phyloP scores from a whole-genome alignment of 2,797 vertebrate species.

The Epinephelus malabaricus region DNA sequence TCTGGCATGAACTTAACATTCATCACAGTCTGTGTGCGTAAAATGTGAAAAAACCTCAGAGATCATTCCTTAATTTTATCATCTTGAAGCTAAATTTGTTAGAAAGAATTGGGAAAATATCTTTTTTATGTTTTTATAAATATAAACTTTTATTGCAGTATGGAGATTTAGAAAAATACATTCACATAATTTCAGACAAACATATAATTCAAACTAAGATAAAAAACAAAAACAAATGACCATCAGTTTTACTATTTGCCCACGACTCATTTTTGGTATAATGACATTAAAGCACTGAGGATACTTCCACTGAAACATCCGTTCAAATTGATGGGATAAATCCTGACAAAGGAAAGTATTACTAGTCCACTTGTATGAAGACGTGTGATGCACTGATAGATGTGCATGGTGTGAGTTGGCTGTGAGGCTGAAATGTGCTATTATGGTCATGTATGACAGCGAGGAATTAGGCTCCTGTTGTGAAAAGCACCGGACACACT shows the following conservation, averaged over 20 bases:
- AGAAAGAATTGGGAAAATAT: constrained; percentile 49
- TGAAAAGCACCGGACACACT: constrained; percentile 66
- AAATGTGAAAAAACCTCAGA: constrained; percentile 30
- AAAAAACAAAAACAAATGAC: constrained; percentile 64
- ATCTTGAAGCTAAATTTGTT: constrained; percentile 2
- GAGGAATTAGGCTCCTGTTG: constrained; percentile 64
- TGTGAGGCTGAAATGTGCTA: constrained; percentile 69
- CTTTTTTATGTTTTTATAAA: constrained; percentile 91
- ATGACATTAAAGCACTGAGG: constrained; percentile 90
- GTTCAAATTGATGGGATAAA: constrained; percentile 61
- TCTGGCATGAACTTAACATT: constrained; percentile 58
- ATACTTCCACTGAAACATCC: constrained; percentile 79
- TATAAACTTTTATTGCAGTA: constrained; percentile 99
- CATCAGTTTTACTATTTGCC: constrained; percentile 77
- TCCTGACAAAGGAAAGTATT: constrained; percentile 42
- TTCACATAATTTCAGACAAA: constrained; percentile 99
- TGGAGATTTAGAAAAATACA: constrained; percentile 99
- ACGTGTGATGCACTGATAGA: constrained; percentile 42
- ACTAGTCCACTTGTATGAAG: constrained; percentile 36
- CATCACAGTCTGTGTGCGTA: constrained; percentile 35
- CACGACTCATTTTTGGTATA: constrained; percentile 91
- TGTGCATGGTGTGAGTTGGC: constrained; percentile 54
- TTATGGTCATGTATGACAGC: constrained; percentile 67
- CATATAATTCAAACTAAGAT: constrained; percentile 95
- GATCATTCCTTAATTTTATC: constrained; percentile 15